Evolutionary conservation across 1,140 invertebrate species (phyloP).

Genomic region (Manduca sexta): DNA sequence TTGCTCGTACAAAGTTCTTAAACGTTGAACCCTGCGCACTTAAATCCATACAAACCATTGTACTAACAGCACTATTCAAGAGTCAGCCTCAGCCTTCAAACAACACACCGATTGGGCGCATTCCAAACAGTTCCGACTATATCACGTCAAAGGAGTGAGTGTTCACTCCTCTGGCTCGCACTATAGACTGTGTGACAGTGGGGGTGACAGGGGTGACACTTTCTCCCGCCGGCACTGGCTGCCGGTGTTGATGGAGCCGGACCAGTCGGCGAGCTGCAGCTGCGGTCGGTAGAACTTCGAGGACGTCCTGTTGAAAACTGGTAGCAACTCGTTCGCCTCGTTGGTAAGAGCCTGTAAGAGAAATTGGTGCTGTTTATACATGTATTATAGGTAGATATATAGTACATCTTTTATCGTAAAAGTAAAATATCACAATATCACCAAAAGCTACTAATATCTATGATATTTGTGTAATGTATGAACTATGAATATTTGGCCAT

Average conservation of each 20-base stretch:
- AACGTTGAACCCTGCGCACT: no score
- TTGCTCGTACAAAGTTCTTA: no score
- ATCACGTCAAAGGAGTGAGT: constrained; percentile 2
- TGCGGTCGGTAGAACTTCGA: constrained; percentile 89
- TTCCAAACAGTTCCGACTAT: no score
- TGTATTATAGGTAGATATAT: no score
- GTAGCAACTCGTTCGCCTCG: constrained; percentile 96
- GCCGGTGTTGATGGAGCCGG: constrained; percentile 47
- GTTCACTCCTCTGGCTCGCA: constrained; percentile 13
- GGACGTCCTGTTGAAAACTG: constrained; percentile 97
- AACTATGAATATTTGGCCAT: no score
- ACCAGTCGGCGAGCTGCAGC: constrained; percentile 92
- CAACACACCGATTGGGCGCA: no score
- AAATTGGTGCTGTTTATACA: no score
- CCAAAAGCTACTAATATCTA: no score
- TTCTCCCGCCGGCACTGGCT: constrained; percentile 31
- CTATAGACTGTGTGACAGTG: constrained; percentile 29
- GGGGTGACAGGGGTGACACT: constrained; percentile 23
- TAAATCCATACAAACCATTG: no score
- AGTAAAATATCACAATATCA: constrained; percentile 6
- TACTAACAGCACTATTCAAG: no score
- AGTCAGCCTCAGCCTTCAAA: no score
- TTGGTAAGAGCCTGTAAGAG: constrained; percentile 86
- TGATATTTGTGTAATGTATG: no score
- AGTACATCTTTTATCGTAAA: neutral